Conservation (phyloP, 2,888 invertebrate species). For the Cephus nigrinus region DNA sequence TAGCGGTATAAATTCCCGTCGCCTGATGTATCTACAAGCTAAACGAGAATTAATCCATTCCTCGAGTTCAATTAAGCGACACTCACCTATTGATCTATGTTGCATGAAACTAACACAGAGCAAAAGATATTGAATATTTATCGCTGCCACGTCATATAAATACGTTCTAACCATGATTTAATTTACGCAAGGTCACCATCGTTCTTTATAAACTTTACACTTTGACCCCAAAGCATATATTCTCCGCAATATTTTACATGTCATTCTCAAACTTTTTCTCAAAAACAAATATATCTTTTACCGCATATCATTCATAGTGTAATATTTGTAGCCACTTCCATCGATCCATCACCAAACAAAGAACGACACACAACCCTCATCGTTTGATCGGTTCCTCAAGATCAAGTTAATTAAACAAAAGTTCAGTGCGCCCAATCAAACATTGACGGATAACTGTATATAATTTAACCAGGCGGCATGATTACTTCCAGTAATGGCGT, state of each 20-base stretch:
- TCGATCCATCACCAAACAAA: too few species aligned
- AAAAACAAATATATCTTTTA: not conserved
- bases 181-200: conserved; percentile 5
- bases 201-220: not conserved
- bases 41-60: not conserved
- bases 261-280: not conserved
- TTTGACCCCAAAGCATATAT: not conserved
- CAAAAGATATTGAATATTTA: not conserved
- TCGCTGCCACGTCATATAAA: not conserved
- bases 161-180: not conserved
- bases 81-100: not conserved
- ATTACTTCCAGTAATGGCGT: not conserved
- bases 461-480: not conserved
- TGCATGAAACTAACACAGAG: not conserved
- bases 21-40: not conserved
- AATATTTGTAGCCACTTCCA: too few species aligned
- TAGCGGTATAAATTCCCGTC: too few species aligned
- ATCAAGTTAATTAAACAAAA: not conserved
- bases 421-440: not conserved
- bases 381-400: not conserved
- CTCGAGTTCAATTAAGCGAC: conserved; percentile 3
- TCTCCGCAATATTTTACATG: not conserved
- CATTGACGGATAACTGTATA: not conserved
- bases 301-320: too few species aligned
- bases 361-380: too few species aligned